Percentiles rank a stretch among this genome's conserved stretches.
phyloP scores from a whole-genome alignment of 37 sponge, comb jelly and placozoan species.

The Chondrilla cf. caribensis region DNA sequence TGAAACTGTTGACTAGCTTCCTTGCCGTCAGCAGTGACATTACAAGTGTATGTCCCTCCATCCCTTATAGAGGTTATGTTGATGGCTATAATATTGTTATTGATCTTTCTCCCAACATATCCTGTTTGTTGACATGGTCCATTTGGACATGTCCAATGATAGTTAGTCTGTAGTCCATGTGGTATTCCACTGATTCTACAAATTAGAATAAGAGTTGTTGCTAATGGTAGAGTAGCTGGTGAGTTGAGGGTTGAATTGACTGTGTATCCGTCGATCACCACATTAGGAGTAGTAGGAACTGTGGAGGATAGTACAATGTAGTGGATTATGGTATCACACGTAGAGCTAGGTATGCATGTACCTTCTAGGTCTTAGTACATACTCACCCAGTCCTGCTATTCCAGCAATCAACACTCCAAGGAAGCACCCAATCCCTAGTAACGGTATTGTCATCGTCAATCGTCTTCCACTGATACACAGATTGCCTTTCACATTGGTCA shows the following conservation, averaged over 20 bases:
- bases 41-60: conserved; percentile 10
- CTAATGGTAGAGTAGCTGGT: neutral
- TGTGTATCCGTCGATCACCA: neutral
- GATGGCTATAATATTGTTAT: neutral
- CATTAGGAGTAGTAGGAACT: too few species aligned
- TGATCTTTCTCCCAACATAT: neutral
- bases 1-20: too few species aligned
- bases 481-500: too few species aligned
- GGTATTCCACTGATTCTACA: conserved; percentile 6
- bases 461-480: too few species aligned
- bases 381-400: too few species aligned
- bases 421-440: too few species aligned
- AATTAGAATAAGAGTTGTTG: neutral
- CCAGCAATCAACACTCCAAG: too few species aligned
- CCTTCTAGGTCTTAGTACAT: too few species aligned
- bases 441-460: too few species aligned
- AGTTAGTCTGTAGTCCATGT: conserved; percentile 2
- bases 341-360: too few species aligned
- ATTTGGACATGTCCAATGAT: conserved; percentile 4
- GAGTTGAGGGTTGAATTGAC: neutral
- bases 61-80: neutral
- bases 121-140: conserved; percentile 10
- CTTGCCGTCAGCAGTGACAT: neutral
- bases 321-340: too few species aligned
- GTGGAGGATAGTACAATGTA: too few species aligned